A percentile compares a stretch with the other conserved stretches of the same genome.
Evolutionary conservation across 2,888 invertebrate species (phyloP).

Genomic region (Hymenopus coronatus): DNA sequence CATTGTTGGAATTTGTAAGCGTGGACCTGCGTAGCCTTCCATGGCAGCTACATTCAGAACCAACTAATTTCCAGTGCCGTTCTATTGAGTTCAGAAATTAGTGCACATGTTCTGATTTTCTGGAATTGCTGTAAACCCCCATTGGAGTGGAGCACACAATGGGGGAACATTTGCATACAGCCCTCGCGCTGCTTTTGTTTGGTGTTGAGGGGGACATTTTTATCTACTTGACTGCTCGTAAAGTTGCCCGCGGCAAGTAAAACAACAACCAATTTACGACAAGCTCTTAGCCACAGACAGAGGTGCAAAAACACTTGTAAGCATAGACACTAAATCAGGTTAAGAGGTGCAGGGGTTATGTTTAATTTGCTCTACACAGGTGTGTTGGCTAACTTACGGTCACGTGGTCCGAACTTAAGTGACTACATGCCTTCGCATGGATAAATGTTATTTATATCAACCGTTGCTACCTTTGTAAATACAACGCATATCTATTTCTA

Average conservation of each 20-base stretch:
- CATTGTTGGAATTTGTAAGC: not conserved
- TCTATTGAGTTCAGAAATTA: slow-evolving; percentile 1
- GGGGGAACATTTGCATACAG: not conserved
- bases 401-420: no score
- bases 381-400: not conserved
- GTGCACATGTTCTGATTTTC: not conserved
- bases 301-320: not conserved
- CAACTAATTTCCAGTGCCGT: not conserved
- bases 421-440: no score
- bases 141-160: not conserved
- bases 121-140: not conserved
- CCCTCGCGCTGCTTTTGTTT: not conserved
- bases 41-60: not conserved
- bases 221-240: not conserved
- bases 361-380: not conserved
- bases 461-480: no score
- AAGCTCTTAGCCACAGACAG: not conserved
- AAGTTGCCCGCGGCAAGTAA: not conserved
- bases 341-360: not conserved
- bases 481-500: no score
- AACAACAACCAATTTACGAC: not conserved
- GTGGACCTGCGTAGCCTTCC: not conserved
- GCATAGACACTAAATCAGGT: not conserved
- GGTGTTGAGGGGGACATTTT: not conserved
- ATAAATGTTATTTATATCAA: no score